Conservation (phyloP, 37 sponge, comb jelly and placozoan genomes). For the Axinella damicornis region DNA sequence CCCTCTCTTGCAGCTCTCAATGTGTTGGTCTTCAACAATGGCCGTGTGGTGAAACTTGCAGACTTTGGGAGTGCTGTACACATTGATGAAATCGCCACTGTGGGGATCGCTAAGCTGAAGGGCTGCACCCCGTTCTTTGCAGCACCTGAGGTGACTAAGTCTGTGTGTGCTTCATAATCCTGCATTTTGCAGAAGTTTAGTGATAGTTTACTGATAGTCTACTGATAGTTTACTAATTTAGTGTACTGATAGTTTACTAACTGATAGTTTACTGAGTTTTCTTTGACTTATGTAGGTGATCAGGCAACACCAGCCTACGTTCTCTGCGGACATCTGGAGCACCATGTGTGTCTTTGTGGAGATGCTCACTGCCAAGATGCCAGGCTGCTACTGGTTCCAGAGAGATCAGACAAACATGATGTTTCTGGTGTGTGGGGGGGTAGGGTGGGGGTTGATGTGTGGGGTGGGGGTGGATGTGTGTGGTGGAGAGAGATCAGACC, state of each 20-base stretch:
- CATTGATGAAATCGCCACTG: conserved; percentile 14
- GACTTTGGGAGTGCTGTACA: conserved; percentile 62
- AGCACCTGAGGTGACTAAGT: conserved; percentile 76
- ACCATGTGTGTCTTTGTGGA: conserved; percentile 51
- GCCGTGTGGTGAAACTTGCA: conserved; percentile 45
- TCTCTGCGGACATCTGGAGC: conserved; percentile 63
- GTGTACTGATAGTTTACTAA: too few relatives aligned
- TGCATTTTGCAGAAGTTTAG: too few relatives aligned
- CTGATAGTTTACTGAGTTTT: too few relatives aligned
- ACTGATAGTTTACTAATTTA: too few relatives aligned
- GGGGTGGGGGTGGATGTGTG: neutral
- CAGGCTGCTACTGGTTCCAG: conserved; percentile 13
- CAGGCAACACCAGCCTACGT: conserved; percentile 1
- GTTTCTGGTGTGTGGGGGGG: conserved; percentile 9
- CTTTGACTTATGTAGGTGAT: neutral
- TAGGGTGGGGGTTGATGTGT: neutral
- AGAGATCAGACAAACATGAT: neutral
- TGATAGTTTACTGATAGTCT: too few relatives aligned
- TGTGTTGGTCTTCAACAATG: conserved; percentile 48
- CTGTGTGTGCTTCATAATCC: too few relatives aligned
- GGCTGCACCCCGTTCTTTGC: conserved; percentile 56
- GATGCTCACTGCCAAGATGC: conserved; percentile 44
- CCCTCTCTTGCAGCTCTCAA: conserved; percentile 24
- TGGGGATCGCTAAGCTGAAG: neutral
- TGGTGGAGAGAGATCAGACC: neutral